Percentiles rank a stretch among this genome's conserved stretches.
Conservation (phyloP, 2,113 vertebrate genomes). For the Salvelinus fontinalis region DNA sequence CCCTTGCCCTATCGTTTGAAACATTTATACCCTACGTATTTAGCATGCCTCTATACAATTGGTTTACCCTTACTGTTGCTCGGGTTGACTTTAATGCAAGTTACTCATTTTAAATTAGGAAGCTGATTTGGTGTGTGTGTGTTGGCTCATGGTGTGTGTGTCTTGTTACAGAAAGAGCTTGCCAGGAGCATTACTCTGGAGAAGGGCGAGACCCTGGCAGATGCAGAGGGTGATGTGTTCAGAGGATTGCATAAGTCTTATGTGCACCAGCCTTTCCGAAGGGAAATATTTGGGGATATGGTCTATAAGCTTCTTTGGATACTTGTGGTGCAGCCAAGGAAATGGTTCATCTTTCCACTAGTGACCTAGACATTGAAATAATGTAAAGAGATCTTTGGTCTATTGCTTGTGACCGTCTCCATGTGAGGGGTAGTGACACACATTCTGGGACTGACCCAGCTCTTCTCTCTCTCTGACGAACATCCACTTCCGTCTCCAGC, state of each 20-base stretch:
- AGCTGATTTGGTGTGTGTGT: too few relatives aligned
- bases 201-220: slow-evolving; percentile 95
- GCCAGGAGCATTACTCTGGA: slow-evolving; percentile 89
- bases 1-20: too few relatives aligned
- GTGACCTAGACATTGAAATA: too few relatives aligned
- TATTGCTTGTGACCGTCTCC: too few relatives aligned
- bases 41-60: too few relatives aligned
- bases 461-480: neutral
- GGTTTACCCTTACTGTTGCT: too few relatives aligned
- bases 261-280: slow-evolving; percentile 13
- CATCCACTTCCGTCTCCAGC: slow-evolving; percentile 71
- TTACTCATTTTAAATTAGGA: too few relatives aligned
- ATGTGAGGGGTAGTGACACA: too few relatives aligned
- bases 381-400: neutral
- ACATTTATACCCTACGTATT: neutral
- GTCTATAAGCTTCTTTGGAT: slow-evolving; percentile 6
- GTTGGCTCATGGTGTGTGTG: neutral
- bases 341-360: slow-evolving; percentile 39
- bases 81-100: too few relatives aligned
- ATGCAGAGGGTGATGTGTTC: slow-evolving; percentile 97
- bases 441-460: neutral
- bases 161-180: slow-evolving; percentile 86
- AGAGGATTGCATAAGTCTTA: slow-evolving; percentile 92
- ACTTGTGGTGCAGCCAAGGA: neutral
- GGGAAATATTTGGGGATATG: slow-evolving; percentile 5